Evolutionary conservation across 1,140 invertebrate genomes (phyloP).

Genomic region (Bombus confusus): DNA sequence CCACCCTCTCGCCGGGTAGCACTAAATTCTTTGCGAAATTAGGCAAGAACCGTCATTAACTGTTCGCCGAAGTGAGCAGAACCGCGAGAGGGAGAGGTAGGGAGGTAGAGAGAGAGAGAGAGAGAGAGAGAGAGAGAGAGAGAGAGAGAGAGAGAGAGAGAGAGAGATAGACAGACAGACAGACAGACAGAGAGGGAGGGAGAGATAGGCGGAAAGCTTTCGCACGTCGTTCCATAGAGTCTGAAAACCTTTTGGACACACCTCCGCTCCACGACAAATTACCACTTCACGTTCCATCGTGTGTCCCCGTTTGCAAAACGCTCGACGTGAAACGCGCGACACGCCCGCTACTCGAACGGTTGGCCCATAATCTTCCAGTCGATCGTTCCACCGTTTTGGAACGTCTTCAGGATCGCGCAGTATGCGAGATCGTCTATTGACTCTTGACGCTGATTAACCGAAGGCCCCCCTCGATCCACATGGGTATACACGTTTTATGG

Average conservation of each 20-base stretch:
- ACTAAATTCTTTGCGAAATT: slow-evolving; percentile 27
- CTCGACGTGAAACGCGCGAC: neutral
- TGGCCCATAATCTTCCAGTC: neutral
- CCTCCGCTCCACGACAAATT: neutral
- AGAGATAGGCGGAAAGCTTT: too few relatives aligned
- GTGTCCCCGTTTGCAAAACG: neutral
- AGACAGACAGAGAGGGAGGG: too few relatives aligned
- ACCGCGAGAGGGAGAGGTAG: too few relatives aligned
- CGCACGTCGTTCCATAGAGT: neutral
- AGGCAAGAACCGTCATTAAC: slow-evolving; percentile 11
- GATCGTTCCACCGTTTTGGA: neutral
- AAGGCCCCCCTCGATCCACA: neutral
- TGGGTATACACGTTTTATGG: neutral
- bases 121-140: too few relatives aligned
- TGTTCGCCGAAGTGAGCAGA: neutral
- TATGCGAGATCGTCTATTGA: neutral
- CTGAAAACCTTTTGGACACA: neutral
- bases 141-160: too few relatives aligned
- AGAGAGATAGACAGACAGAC: accelerated
- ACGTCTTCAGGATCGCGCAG: neutral
- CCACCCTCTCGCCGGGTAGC: neutral
- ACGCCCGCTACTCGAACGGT: neutral
- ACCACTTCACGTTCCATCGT: neutral
- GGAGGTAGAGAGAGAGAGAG: too few relatives aligned
- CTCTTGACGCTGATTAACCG: slow-evolving; percentile 27